Conservation (phyloP, 1,140 invertebrate genomes). For the Eriosoma lanigerum region DNA sequence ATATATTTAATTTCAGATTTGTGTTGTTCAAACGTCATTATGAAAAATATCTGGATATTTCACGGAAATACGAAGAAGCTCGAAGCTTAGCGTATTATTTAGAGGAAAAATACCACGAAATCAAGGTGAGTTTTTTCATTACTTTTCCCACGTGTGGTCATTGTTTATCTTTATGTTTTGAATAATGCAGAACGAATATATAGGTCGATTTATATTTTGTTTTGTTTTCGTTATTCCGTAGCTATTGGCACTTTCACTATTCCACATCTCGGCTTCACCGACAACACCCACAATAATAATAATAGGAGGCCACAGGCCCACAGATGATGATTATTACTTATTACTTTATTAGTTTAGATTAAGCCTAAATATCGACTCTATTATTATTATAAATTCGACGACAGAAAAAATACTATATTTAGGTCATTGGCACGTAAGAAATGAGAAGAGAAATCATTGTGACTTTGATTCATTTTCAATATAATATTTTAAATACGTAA, state of each 20-base stretch:
- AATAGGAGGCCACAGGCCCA: not conserved
- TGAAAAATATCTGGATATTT: conserved; percentile 66
- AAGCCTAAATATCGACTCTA: not conserved
- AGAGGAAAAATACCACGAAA: conserved; percentile 69
- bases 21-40: conserved; percentile 69
- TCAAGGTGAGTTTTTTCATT: conserved; percentile 62
- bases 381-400: not conserved
- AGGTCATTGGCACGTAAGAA: not conserved
- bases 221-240: not conserved
- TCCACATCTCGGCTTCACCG: not conserved
- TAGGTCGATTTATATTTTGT: conserved; percentile 20
- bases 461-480: not conserved
- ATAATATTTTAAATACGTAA: not conserved
- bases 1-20: conserved; percentile 61
- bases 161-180: not conserved
- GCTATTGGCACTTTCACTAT: conserved; percentile 31
- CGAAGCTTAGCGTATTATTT: conserved; percentile 66
- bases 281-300: conserved; percentile 37
- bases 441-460: not conserved
- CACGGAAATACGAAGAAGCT: conserved; percentile 67
- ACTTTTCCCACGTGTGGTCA: not conserved
- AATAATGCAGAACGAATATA: conserved; percentile 1
- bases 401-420: not conserved
- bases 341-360: not conserved
- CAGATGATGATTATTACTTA: conserved; percentile 8